phyloP scores from a whole-genome alignment of 2,888 invertebrate species.

The Lithophane leautieri region DNA sequence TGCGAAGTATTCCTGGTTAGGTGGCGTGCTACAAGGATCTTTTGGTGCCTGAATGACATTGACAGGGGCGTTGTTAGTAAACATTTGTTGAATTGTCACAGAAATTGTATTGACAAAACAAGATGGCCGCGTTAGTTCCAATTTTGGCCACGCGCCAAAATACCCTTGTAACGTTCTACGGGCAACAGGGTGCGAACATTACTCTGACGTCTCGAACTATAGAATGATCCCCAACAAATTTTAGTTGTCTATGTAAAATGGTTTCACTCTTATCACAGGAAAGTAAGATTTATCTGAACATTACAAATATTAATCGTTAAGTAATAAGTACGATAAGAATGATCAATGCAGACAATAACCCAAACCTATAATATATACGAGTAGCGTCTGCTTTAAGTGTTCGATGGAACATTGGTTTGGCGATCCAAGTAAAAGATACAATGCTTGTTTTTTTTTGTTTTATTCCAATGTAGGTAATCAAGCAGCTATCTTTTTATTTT shows the following conservation, averaged over 20 bases:
- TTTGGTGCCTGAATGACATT: neutral
- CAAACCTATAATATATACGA: too few species aligned
- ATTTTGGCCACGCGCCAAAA: neutral
- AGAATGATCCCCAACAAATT: neutral
- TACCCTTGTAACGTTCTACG: neutral
- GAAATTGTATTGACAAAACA: neutral
- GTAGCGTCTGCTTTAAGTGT: neutral
- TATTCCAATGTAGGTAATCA: neutral
- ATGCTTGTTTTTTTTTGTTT: neutral
- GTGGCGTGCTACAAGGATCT: neutral
- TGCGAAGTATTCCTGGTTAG: neutral
- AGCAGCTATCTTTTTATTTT: neutral
- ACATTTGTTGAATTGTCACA: neutral
- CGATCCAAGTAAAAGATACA: neutral
- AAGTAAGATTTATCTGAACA: neutral
- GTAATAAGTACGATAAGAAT: neutral
- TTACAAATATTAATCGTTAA: neutral
- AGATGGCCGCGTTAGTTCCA: neutral
- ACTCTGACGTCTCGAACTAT: neutral
- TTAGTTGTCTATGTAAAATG: neutral
- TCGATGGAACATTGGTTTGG: neutral
- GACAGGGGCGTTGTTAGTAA: neutral
- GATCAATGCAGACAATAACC: too few species aligned
- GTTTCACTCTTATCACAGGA: neutral
- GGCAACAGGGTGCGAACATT: constrained; percentile 8